Evolutionary conservation across 1,140 invertebrate species (phyloP).

Genomic region (Drosophila trapezifrons): DNA sequence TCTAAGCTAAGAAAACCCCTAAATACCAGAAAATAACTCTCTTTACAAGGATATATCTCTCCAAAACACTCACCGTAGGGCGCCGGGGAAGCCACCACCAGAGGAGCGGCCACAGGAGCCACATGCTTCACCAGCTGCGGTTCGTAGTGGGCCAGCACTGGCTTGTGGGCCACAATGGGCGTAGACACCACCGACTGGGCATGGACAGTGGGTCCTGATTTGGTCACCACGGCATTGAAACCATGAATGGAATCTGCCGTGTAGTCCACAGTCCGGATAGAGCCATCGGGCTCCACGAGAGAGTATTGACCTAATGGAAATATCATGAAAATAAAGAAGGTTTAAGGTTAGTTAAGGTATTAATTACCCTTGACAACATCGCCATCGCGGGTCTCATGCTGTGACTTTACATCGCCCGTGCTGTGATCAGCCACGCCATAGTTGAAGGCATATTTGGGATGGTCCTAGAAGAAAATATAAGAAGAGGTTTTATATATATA

Average conservation of each 20-base stretch:
- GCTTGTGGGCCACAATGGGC: constrained; percentile 74
- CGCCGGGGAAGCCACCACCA: constrained; percentile 81
- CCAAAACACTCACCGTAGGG: constrained; percentile 83
- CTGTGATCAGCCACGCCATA: constrained; percentile 85
- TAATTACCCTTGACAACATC: constrained; percentile 85
- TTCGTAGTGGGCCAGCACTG: constrained; percentile 68
- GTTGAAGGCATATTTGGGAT: constrained; percentile 86
- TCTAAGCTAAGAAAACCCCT: constrained; percentile 1
- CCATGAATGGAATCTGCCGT: constrained; percentile 86
- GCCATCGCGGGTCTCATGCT: constrained; percentile 85
- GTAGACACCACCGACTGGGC: constrained; percentile 77
- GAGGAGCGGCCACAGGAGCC: constrained; percentile 65
- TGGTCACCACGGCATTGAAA: constrained; percentile 86
- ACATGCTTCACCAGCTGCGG: constrained; percentile 70
- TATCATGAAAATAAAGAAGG: not conserved
- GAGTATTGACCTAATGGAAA: constrained; percentile 86
- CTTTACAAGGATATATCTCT: not conserved
- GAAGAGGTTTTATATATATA: not conserved
- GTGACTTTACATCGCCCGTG: constrained; percentile 85
- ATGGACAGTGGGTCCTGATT: constrained; percentile 85
- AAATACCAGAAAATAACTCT: not conserved
- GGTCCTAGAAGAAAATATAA: constrained; percentile 54
- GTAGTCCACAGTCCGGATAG: constrained; percentile 88
- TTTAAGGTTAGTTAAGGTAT: not conserved
- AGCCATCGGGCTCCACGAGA: constrained; percentile 89